These are phyloP conservation scores for Himalopsyche tibetana DNA, from an alignment of 2,888 invertebrate species.

Conservation along the genomic window DNA sequence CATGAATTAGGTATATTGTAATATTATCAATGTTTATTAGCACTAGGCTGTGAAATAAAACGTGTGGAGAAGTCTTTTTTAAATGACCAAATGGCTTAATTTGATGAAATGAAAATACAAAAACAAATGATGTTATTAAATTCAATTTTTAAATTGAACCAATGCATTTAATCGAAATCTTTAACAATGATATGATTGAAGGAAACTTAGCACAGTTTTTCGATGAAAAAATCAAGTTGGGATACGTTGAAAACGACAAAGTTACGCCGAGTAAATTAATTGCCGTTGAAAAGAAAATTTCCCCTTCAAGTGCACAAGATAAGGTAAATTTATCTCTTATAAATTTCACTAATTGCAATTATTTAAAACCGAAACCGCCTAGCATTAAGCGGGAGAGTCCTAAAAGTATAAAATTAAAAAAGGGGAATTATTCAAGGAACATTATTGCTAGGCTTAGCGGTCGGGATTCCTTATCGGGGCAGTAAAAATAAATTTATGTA, in stretches of 20 bases:
- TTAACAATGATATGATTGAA: too few species aligned
- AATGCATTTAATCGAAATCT: too few species aligned
- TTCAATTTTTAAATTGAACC: too few species aligned
- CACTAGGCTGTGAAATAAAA: too few species aligned
- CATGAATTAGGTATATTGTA: too few species aligned
- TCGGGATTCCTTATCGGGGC: slow-evolving; percentile 22
- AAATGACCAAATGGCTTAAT: too few species aligned
- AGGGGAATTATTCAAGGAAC: slow-evolving; percentile 24
- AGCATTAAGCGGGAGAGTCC: slow-evolving; percentile 48
- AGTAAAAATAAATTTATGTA: slow-evolving; percentile 30
- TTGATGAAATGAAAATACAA: too few species aligned
- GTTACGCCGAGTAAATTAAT: slow-evolving; percentile 39
- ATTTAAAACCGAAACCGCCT: slow-evolving; percentile 53
- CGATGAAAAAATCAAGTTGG: not conserved
- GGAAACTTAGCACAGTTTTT: too few species aligned
- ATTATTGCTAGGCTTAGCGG: slow-evolving; percentile 31
- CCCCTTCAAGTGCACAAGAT: slow-evolving; percentile 49
- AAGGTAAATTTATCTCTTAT: slow-evolving; percentile 58
- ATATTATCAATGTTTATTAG: too few species aligned
- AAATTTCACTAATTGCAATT: slow-evolving; percentile 56
- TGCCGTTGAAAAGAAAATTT: slow-evolving; percentile 51
- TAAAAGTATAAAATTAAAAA: slow-evolving; percentile 26
- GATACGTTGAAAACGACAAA: not conserved
- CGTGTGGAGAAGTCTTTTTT: too few species aligned
- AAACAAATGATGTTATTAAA: too few species aligned